These are phyloP conservation scores for Entomobrya proxima DNA, from an alignment of 2,888 invertebrate genomes.

Conservation along the genomic window DNA sequence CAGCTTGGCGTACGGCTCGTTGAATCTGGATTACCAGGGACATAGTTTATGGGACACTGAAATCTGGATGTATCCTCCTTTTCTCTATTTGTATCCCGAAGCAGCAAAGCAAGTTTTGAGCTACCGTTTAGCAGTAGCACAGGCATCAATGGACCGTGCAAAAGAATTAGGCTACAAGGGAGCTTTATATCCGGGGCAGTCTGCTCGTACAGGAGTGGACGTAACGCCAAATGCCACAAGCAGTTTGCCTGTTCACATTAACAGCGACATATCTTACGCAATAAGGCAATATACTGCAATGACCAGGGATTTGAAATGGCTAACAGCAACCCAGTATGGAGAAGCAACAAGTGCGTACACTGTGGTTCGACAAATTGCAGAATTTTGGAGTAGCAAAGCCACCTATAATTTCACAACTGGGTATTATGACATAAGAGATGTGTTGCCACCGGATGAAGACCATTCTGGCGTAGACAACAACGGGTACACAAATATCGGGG, in stretches of 20 bases:
- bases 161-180: conserved; percentile 69
- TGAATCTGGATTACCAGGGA: conserved; percentile 74
- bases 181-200: conserved; percentile 75
- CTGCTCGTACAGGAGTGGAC: conserved; percentile 74
- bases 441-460: conserved; percentile 77
- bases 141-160: conserved; percentile 73
- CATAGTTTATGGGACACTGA: conserved; percentile 75
- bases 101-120: conserved; percentile 74
- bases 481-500: conserved; percentile 76
- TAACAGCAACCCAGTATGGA: conserved; percentile 43
- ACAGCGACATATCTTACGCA: conserved; percentile 75
- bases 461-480: conserved; percentile 76
- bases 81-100: conserved; percentile 74
- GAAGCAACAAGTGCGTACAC: conserved; percentile 72
- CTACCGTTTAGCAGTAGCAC: conserved; percentile 71
- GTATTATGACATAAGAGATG: conserved; percentile 74
- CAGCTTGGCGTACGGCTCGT: conserved; percentile 73
- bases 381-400: conserved; percentile 74
- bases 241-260: conserved; percentile 74
- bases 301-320: conserved; percentile 72
- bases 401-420: conserved; percentile 64
- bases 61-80: conserved; percentile 75
- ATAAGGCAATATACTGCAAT: conserved; percentile 74
- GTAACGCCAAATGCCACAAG: conserved; percentile 75
- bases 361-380: conserved; percentile 74